Evolutionary conservation across 2,797 vertebrate species (phyloP), one percentile per base, ranked within the genome.

Genomic region (Atherinosoma microstoma): DNA sequence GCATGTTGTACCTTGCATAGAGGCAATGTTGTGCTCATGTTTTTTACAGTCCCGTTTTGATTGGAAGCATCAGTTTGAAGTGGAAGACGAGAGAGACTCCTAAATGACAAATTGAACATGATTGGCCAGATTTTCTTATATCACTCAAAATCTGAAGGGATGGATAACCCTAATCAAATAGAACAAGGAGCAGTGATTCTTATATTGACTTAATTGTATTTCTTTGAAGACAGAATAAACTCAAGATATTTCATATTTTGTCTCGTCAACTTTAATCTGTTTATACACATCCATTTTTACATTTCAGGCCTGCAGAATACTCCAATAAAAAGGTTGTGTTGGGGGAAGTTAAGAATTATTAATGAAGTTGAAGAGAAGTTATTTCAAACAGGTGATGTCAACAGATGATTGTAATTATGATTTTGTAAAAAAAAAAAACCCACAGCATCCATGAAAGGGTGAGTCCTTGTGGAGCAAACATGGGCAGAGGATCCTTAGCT

Each of bases 11-110:
- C 93, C 92, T 93, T 93, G 85, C 88, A 91, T 29, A 91, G 67
- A 0, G 93, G 89, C 75, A 91, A 69, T 2, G 91, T 91, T 87
- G 93, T 82, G 67, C 90, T 87, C 29, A 73, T 80, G 59, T 81
- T 91, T 54, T 71, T 88, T 58, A 81, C 66, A 67, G 73, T 70
- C 34, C 70, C 85, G 34, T 76, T 85, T 63, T 78, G 70, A 67
- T 51, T 30, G n/a, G 80, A 58, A n/a, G 76, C 29, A 22, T 88
- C 83, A 8, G 27, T 22, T 36, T 90, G 84, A 34, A 93, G 85
- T 0, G 90, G 90, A 47, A 94, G 87, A 82, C 92, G 91, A 78
- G 93, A 93, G 12, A 95, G 91, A 85, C 92, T 94, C 92, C 94
- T 95, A 38, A 12, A 79, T 79, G 34, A 82, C 18, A 66, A 71